Conservation (phyloP, 1,140 invertebrate genomes). For the Conus ventricosus region DNA sequence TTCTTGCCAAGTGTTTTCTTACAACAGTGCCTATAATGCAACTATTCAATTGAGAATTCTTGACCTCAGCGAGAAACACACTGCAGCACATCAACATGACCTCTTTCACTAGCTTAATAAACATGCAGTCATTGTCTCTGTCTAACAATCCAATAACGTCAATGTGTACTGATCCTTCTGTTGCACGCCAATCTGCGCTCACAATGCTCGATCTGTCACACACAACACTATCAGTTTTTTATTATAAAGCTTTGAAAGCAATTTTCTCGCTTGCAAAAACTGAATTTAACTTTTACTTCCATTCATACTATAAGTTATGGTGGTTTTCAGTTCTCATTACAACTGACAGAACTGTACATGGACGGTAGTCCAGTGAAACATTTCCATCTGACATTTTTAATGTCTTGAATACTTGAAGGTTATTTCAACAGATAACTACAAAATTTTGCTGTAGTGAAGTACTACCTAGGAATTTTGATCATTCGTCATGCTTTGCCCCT, state of each 20-base stretch:
- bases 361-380: slow-evolving; percentile 16
- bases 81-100: neutral
- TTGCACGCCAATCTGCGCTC: neutral
- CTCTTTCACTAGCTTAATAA: neutral
- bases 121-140: neutral
- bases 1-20: neutral
- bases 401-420: neutral
- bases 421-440: slow-evolving; percentile 44
- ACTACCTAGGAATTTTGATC: neutral
- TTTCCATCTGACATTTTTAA: slow-evolving; percentile 35
- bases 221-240: neutral
- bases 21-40: neutral
- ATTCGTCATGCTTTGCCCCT: slow-evolving; percentile 38
- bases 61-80: neutral
- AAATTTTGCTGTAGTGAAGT: slow-evolving; percentile 48
- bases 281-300: slow-evolving; percentile 19
- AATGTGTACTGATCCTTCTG: neutral
- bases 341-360: slow-evolving; percentile 26
- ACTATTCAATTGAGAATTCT: neutral
- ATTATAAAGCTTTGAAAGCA: neutral
- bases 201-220: neutral
- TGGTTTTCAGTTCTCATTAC: neutral
- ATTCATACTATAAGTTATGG: neutral
- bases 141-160: neutral
- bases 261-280: neutral